Base-by-base conservation (phyloP, 2,797 vertebrate species). In the Pipistrellus pipistrellus region DNA sequence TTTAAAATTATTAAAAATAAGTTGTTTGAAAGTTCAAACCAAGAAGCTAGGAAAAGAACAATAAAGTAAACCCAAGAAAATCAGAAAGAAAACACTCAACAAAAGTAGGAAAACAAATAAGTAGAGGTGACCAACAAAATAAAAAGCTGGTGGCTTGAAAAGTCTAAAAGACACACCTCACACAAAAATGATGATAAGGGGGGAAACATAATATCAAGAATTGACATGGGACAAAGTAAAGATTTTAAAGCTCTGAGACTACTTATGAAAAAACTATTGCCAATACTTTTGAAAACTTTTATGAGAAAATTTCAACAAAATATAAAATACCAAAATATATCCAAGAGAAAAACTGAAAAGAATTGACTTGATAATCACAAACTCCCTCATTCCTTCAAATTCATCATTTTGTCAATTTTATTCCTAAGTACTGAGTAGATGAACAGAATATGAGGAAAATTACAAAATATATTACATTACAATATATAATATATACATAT, bases 1-100 rank as follows among this genome's bases (percentile, higher is more conserved):
- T 87, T 93, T 72, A 41, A 91, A 94, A 90, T 77, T n/a, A 94
- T 41, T 92, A 35, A 90, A 90, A 93, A 81, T 73, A 86, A 73
- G 17, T 85, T 38, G 15, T n/a, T 90, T 81, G 72, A 77, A 95
- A 88, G 38, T 83, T 83, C 44, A 95, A 46, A 81, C 87, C 18
- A 90, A 57, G 13, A 75, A 89, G 30, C 11, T 73, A 64, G 72
- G 30, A 30, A 90, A 81, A 66, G 38, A 83, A 72, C 20, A 68
- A 48, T 68, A 73, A 90, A 76, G 9, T 71, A 88, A 75, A 68
- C 5, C 7, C 46, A 78, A 72, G 41, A 32, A 81, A 89, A 81
- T 8, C n/a, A 86, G 17, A 88, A 93, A 92, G 51, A 78, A 66
- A 76, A 77, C 48, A 78, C 48, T 23, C 18, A 87, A 46, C 32